Evolutionary conservation across 2,888 invertebrate species (phyloP), one percentile per base, ranked within the genome.

Genomic region (Dynastes hyllus): DNA sequence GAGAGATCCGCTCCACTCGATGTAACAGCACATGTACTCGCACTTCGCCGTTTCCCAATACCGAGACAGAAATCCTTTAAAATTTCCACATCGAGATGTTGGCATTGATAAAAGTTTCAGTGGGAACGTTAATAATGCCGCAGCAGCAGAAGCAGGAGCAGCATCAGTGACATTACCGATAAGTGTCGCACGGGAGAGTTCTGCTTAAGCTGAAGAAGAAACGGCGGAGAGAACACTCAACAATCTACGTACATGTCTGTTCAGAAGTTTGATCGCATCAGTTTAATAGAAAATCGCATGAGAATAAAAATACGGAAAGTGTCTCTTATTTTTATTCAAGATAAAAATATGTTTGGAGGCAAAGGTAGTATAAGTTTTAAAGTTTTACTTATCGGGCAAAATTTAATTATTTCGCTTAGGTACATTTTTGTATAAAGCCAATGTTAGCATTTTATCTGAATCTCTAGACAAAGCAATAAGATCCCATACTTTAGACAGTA

Each of bases 61-160:
- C 50, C 55, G 61, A 75, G 63, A 75, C 11, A 2, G 61, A 61
- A 75, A 75, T 75, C 73, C 61, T 75, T 75, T 75, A 75, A 61
- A 75, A 75, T 75, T 61, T 61, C 73, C 50, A 75, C 73, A 61
- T 75, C 73, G 73, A 61, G 73, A 75, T 75, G 61, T 61, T 61
- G 63, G 11, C 73, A 45, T 29, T 61, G 73, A 75, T 75, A 75
- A 75, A 75, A 75, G 73, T 75, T 75, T 75, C 73, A 75, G 73
- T 45, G 61, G 61, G 50, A 61, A 61, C 73, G 73, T 75, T 75
- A 75, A 75, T 61, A 75, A 75, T 61, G 61, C 61, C 73, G 40
- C 73, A 75, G 61, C 51, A 51, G 51, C 22, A 29, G 13, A 40
- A 50, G 29, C 69, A n/a, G 45, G 45, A 45, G 45, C 22, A 58